phyloP scores from a whole-genome alignment of 1,140 invertebrate species.

The Tetragnatha versicolor region DNA sequence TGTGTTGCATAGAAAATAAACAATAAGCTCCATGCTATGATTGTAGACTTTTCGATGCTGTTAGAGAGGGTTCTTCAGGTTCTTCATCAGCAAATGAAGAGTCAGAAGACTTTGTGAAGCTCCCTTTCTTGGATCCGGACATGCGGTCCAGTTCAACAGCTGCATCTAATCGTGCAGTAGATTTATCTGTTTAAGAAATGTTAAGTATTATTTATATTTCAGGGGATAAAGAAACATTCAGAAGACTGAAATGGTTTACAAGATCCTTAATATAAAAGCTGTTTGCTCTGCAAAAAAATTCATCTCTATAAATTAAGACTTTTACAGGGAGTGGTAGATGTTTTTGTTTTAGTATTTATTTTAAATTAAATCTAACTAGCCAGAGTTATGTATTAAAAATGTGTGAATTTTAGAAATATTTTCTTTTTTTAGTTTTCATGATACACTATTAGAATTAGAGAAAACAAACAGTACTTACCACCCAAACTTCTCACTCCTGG shows the following conservation, averaged over 20 bases:
- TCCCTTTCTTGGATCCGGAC: constrained; percentile 73
- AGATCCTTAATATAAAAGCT: too few species aligned
- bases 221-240: background rate
- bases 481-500: constrained; percentile 59
- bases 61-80: constrained; percentile 3
- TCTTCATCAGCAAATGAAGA: background rate
- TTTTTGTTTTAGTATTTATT: too few species aligned
- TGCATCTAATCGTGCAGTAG: constrained; percentile 78
- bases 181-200: constrained; percentile 62
- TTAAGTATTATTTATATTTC: background rate
- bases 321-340: too few species aligned
- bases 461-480: too few species aligned
- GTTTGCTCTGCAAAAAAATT: too few species aligned
- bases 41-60: background rate
- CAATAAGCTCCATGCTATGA: constrained; percentile 1
- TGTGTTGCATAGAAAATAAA: background rate
- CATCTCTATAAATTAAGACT: too few species aligned
- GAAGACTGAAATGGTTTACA: too few species aligned
- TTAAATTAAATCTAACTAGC: too few species aligned
- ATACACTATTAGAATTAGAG: too few species aligned
- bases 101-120: background rate
- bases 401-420: too few species aligned
- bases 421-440: too few species aligned
- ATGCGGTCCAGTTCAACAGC: constrained; percentile 91
- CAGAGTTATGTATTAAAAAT: too few species aligned